A percentile compares a stretch with the other conserved stretches of the same genome.
Conservation (phyloP, 2,113 vertebrate species). For the Bothrops jararaca region DNA sequence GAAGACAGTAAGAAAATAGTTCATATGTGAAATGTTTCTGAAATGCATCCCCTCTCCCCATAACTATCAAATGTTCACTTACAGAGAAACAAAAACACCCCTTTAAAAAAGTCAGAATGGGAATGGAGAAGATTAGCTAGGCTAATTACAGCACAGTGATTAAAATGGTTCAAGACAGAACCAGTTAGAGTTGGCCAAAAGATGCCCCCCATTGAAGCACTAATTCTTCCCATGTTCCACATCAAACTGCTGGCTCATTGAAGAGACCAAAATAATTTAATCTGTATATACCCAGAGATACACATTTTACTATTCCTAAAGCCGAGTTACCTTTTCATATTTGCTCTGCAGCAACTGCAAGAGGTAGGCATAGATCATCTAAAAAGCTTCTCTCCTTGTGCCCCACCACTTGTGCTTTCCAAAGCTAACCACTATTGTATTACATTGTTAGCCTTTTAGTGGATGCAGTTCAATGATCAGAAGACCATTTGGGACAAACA, state of each 20-base stretch:
- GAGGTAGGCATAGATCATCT: conserved; percentile 76
- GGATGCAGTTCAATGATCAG: conserved; percentile 34
- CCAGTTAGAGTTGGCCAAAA: conserved; percentile 73
- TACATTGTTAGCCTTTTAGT: conserved; percentile 16
- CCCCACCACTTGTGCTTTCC: conserved; percentile 27
- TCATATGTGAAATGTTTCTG: conserved; percentile 75
- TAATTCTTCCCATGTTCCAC: conserved; percentile 43
- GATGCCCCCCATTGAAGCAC: conserved; percentile 61
- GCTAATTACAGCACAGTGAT: conserved; percentile 77
- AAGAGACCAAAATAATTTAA: conserved; percentile 57
- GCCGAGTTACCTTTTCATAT: conserved; percentile 60
- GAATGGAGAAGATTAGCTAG: conserved; percentile 60
- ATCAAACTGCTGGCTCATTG: conserved; percentile 74
- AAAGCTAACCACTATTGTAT: conserved; percentile 12
- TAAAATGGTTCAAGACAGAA: conserved; percentile 75
- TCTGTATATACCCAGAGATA: conserved; percentile 66
- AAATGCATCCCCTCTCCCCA: conserved; percentile 65
- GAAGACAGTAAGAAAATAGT: conserved; percentile 80
- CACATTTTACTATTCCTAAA: conserved; percentile 64
- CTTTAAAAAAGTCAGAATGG: conserved; percentile 51
- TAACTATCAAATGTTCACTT: conserved; percentile 61
- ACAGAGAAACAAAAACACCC: conserved; percentile 56
- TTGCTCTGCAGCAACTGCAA: conserved; percentile 71
- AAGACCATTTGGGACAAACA: conserved; percentile 9
- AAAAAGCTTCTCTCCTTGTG: conserved; percentile 66